Percentiles rank a stretch among this genome's conserved stretches.
Evolutionary conservation across 2,113 vertebrate genomes (phyloP).

Genomic region (Epinephelus cyanopodus): DNA sequence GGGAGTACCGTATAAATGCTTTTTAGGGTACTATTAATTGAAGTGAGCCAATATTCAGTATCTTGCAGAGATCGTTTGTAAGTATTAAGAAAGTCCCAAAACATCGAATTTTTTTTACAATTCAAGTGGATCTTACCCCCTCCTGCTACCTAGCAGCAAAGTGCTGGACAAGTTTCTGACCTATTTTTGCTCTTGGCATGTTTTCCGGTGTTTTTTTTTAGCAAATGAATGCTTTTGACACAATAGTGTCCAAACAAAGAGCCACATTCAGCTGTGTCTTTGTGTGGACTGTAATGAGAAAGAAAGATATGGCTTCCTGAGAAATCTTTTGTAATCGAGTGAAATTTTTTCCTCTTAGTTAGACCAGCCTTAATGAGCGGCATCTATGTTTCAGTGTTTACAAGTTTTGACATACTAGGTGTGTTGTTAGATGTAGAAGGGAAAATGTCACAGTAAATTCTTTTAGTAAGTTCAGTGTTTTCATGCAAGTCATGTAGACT

Average conservation of each 20-base stretch:
- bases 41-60: not conserved
- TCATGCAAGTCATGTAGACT: not conserved
- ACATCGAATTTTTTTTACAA: not conserved
- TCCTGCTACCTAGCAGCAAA: conserved; percentile 16
- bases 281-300: conserved; percentile 51
- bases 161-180: conserved; percentile 43
- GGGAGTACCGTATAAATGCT: not conserved
- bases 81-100: not conserved
- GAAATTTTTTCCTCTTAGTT: conserved; percentile 13
- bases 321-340: conserved; percentile 25
- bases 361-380: conserved; percentile 26
- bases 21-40: not conserved
- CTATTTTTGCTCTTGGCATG: conserved; percentile 63
- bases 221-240: conserved; percentile 49
- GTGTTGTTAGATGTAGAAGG: not conserved
- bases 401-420: not conserved
- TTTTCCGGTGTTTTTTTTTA: conserved; percentile 40
- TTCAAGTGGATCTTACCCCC: not conserved
- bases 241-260: conserved; percentile 64
- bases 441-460: not conserved
- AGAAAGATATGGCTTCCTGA: conserved; percentile 17
- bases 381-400: not conserved
- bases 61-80: not conserved
- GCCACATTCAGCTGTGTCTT: conserved; percentile 41
- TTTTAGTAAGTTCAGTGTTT: not conserved